Percentiles rank a stretch among this genome's conserved stretches.
Evolutionary conservation across 2,797 vertebrate genomes (phyloP).

Genomic region (Sphaeramia orbicularis): DNA sequence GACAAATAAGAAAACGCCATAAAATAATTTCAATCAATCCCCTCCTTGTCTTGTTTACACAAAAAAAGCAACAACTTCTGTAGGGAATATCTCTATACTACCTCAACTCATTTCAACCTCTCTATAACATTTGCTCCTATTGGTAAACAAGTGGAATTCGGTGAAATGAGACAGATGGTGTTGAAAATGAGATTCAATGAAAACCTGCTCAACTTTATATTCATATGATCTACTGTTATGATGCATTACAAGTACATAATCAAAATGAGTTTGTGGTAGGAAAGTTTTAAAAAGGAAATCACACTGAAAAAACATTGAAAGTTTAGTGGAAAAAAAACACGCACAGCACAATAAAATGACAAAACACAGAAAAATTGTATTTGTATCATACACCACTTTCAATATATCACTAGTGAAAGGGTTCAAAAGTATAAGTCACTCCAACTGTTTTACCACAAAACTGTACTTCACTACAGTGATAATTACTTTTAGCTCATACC

Average conservation of each 20-base stretch:
- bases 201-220: conserved; percentile 24
- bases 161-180: conserved; percentile 18
- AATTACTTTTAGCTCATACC: no score
- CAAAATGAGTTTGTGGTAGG: background rate
- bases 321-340: background rate
- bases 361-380: no score
- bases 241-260: conserved; percentile 11
- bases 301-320: conserved; percentile 1
- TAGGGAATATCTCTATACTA: background rate
- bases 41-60: background rate
- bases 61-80: conserved; percentile 1
- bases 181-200: conserved; percentile 27
- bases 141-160: conserved; percentile 12
- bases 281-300: conserved; percentile 22
- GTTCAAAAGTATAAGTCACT: no score
- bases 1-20: background rate
- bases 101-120: conserved; percentile 3
- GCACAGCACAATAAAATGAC: background rate
- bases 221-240: conserved; percentile 6
- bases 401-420: no score
- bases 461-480: no score
- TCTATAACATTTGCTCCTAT: conserved; percentile 10
- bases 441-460: no score
- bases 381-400: no score
- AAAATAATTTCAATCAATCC: background rate